These are phyloP conservation scores for Dendroctonus valens DNA, from an alignment of 1,140 invertebrate species.

Conservation along the genomic window DNA sequence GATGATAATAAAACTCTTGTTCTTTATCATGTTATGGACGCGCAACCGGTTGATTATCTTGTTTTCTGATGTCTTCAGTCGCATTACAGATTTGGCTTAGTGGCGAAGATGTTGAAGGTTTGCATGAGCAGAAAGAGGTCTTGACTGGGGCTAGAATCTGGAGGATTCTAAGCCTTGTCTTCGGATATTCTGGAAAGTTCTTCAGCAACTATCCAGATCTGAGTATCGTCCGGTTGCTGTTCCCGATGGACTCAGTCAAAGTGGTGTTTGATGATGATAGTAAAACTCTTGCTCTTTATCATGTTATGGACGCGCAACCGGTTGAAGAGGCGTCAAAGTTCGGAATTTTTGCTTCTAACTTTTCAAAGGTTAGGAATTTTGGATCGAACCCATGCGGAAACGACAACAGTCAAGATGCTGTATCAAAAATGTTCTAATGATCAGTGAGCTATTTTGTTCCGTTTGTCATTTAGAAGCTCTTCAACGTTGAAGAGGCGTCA, in stretches of 20 bases:
- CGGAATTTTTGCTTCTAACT: too few species aligned
- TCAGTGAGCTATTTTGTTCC: too few species aligned
- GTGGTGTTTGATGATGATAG: constrained; percentile 51
- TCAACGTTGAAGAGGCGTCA: too few species aligned
- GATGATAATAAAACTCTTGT: constrained; percentile 53
- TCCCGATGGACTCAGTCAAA: constrained; percentile 47
- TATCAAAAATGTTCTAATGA: too few species aligned
- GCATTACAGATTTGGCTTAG: too few species aligned
- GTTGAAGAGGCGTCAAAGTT: too few species aligned
- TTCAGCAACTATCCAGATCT: constrained; percentile 53
- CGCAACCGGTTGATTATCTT: constrained; percentile 50
- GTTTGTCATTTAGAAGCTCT: too few species aligned
- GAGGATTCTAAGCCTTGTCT: constrained; percentile 51
- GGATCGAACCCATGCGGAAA: too few species aligned
- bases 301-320: constrained; percentile 52
- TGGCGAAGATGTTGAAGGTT: too few species aligned
- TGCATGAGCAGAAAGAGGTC: too few species aligned
- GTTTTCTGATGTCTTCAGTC: constrained; percentile 51
- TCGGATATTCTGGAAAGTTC: constrained; percentile 52
- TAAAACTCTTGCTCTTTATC: constrained; percentile 54
- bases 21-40: constrained; percentile 53
- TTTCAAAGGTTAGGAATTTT: too few species aligned
- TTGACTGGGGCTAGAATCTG: constrained; percentile 50
- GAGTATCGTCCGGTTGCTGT: constrained; percentile 50
- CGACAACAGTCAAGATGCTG: too few species aligned